Percentiles rank a stretch among this genome's conserved stretches.
phyloP scores from a whole-genome alignment of 2,797 vertebrate genomes.

The Pseudomugil gertrudae region DNA sequence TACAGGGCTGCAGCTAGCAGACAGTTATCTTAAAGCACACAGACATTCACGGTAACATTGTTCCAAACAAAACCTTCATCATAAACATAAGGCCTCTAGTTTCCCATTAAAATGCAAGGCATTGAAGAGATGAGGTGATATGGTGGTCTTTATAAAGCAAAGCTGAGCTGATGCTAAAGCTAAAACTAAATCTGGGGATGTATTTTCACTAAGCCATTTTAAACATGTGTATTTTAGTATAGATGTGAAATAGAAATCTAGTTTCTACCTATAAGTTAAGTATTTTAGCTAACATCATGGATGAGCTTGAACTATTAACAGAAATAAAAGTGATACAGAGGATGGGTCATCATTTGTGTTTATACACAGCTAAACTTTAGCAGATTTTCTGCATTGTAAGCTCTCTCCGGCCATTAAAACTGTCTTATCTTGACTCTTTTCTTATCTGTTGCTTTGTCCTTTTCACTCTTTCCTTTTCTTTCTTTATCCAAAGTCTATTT shows the following conservation, averaged over 20 bases:
- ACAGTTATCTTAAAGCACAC: neutral
- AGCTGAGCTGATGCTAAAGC: neutral
- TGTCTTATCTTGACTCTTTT: too few relatives aligned
- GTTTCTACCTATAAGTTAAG: too few relatives aligned
- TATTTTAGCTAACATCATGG: neutral
- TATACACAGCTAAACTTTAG: too few relatives aligned
- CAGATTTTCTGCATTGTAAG: too few relatives aligned
- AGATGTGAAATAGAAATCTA: neutral
- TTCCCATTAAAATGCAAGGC: neutral
- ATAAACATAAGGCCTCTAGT: neutral
- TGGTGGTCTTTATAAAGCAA: too few relatives aligned
- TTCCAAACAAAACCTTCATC: neutral
- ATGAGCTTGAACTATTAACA: neutral
- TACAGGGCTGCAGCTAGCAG: neutral
- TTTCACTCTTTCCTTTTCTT: too few relatives aligned
- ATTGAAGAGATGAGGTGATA: neutral
- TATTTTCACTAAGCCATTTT: neutral
- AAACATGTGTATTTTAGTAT: neutral
- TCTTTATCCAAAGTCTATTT: too few relatives aligned
- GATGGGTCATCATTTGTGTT: neutral
- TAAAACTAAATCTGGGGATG: neutral
- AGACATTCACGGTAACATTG: neutral
- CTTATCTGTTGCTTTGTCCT: too few relatives aligned
- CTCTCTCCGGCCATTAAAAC: too few relatives aligned
- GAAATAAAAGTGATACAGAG: neutral